Conservation (phyloP, 2,888 invertebrate genomes). For the Sminthurinus aureus region DNA sequence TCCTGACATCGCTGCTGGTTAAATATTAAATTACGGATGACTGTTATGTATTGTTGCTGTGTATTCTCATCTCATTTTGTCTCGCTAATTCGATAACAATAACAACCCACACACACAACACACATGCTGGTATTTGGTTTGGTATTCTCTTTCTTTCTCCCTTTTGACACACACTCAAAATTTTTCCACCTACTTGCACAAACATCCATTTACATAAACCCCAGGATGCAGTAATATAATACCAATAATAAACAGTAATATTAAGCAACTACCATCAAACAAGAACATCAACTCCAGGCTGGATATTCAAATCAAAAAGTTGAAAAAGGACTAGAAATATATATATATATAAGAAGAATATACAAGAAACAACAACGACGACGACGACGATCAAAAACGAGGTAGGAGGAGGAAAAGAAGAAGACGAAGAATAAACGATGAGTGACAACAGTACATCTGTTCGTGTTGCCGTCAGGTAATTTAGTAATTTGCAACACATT, state of each 20-base stretch:
- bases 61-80: not conserved
- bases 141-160: no score
- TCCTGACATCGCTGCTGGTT: no score
- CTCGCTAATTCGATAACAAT: not conserved
- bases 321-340: not conserved
- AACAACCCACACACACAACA: not conserved
- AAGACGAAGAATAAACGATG: constrained; percentile 2
- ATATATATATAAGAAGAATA: no score
- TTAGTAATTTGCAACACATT: not conserved
- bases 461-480: constrained; percentile 39
- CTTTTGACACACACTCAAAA: not conserved
- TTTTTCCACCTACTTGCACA: not conserved
- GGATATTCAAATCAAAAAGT: not conserved
- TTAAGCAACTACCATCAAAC: not conserved
- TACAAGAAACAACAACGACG: not conserved
- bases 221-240: not conserved
- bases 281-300: not conserved
- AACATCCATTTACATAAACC: not conserved
- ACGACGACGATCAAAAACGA: not conserved
- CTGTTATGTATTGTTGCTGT: not conserved
- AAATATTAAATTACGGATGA: no score
- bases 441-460: constrained; percentile 35
- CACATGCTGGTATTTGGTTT: no score
- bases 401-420: not conserved
- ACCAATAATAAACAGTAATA: not conserved